These are phyloP conservation scores for Apamea anceps DNA, from an alignment of 2,888 invertebrate genomes.

Conservation along the genomic window DNA sequence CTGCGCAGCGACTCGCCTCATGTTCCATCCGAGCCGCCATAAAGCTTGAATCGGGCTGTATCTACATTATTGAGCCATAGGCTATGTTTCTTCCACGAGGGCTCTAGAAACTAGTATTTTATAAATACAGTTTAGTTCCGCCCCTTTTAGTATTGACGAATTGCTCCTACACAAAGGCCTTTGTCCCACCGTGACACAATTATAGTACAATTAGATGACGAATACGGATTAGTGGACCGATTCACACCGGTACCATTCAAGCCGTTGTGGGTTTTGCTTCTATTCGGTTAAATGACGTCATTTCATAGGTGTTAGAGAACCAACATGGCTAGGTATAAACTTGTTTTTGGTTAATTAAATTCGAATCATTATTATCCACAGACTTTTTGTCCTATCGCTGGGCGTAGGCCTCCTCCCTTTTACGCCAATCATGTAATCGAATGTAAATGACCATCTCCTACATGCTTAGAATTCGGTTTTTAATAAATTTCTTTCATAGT, in stretches of 20 bases:
- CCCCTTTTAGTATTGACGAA: slow-evolving; percentile 32
- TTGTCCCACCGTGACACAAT: slow-evolving; percentile 55
- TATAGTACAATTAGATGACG: slow-evolving; percentile 60
- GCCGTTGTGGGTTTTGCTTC: slow-evolving; percentile 28
- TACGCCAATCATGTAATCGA: background rate
- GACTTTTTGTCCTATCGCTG: background rate
- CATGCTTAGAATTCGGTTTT: background rate
- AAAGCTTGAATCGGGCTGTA: too few species aligned
- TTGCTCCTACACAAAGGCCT: slow-evolving; percentile 50
- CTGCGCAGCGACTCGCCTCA: too few species aligned
- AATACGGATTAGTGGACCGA: slow-evolving; percentile 45
- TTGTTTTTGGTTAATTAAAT: slow-evolving; percentile 30
- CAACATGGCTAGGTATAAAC: background rate
- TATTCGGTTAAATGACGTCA: slow-evolving; percentile 22
- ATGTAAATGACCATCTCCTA: background rate
- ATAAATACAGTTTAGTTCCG: slow-evolving; percentile 5
- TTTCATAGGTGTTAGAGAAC: slow-evolving; percentile 22
- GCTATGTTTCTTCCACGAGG: background rate
- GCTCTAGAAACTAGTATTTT: background rate
- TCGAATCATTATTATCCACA: slow-evolving; percentile 9
- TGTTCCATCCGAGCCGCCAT: too few species aligned
- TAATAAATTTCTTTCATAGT: background rate
- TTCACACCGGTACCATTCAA: slow-evolving; percentile 48
- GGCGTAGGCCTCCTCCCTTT: background rate
- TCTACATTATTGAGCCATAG: background rate